Base-by-base conservation (phyloP, 35 echinoderm and acorn worm species). In the Heliocidaris erythrogramma region DNA sequence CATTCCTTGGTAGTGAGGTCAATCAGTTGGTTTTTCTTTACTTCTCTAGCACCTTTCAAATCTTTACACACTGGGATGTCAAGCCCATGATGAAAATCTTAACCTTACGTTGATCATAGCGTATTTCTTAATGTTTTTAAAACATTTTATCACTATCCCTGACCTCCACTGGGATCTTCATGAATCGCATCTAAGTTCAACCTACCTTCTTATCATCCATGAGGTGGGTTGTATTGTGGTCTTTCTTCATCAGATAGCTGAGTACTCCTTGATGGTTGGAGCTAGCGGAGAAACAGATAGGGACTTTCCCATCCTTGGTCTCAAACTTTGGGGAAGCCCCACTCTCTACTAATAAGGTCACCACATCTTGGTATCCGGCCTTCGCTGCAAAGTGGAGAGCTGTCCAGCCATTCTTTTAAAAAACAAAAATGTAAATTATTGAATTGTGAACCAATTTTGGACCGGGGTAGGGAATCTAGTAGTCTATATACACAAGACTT, bases 161-260 rank as follows among this genome's bases (percentile, higher is more conserved):
- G 35, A 42, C 35, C 35, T 42, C 35, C 3, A 42, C 35, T 42
- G 35, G 35, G 35, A 42, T 3, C 35, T 42, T 42, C 35, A 42
- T 11, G 8, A 56, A 56, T 56, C 52, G 13, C 0, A 12, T 11
- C 1, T 56, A 56, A 56, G 52, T 10, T 89, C 27, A 1, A 78
- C 87, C 90, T 95, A 97, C 98, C 97, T 99, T 97, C 60, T 96
- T 97, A 49, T 99, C 97, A 60, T 99, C 97, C 98, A 99, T 99
- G 6, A 99, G 96, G 31, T 97, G 96, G 7, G 95, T 96, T 17
- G 95, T 95, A 50, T 97, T 99, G 53, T 97, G 95, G 14, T 99
- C 97, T 97, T 97, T 95, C 91, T 97, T 99, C 96, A 97, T 99
- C 85, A 99, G 94, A 47, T 95, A 99, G 94, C 98, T 97, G 30